Evolutionary conservation across 2,113 vertebrate genomes (phyloP).

Genomic region (Paramormyrops kingsleyae): DNA sequence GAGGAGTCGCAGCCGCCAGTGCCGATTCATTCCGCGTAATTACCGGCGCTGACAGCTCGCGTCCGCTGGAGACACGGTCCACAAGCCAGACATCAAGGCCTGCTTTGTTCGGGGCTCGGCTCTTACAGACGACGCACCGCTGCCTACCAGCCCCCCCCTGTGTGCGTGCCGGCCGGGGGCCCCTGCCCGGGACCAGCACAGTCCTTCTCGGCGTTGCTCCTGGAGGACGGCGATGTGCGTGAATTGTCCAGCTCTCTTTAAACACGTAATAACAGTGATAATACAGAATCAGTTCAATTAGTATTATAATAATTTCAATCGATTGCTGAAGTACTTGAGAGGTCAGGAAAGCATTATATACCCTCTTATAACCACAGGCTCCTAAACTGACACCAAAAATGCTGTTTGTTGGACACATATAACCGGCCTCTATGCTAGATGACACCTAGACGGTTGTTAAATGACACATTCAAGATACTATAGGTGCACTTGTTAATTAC

Average conservation of each 20-base stretch:
- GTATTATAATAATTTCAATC: background rate
- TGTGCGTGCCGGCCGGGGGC: background rate
- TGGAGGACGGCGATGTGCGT: background rate
- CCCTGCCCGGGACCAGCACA: background rate
- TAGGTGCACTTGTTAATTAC: background rate
- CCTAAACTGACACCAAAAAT: background rate
- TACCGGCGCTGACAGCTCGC: background rate
- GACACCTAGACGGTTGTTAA: background rate
- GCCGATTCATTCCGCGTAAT: conserved; percentile 10
- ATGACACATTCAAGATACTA: background rate
- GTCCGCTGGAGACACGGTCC: conserved; percentile 9
- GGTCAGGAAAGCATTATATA: background rate
- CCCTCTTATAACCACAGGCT: background rate
- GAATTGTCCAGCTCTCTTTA: background rate
- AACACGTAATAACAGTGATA: background rate
- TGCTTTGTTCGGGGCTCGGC: background rate
- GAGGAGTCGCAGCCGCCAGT: background rate
- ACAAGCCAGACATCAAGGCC: conserved; percentile 5
- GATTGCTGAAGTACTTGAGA: background rate
- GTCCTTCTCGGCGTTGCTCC: background rate
- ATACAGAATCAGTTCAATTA: background rate
- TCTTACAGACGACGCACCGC: background rate
- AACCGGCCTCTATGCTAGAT: background rate
- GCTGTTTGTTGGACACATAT: background rate
- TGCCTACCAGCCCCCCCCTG: background rate